Conservation (phyloP, 2,113 vertebrate species). For the Atlantisia rogersi region DNA sequence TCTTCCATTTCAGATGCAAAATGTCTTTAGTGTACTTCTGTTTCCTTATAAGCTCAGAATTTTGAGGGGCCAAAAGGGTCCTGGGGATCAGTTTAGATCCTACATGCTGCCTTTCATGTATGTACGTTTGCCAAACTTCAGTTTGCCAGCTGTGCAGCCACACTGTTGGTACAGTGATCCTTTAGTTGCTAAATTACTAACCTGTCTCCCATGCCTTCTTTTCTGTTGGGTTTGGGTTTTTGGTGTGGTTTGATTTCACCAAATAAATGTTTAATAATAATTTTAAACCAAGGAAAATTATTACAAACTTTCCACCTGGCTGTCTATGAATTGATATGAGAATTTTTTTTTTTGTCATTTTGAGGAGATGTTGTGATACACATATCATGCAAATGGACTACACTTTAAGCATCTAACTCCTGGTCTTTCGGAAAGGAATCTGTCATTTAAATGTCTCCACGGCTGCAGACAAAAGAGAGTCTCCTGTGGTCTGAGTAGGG, state of each 20-base stretch:
- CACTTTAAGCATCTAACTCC: neutral
- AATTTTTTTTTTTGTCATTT: neutral
- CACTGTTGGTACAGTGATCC: neutral
- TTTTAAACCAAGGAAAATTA: neutral
- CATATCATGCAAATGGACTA: neutral
- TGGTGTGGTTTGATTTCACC: fast-evolving
- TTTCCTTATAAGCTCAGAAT: neutral
- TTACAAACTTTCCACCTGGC: neutral
- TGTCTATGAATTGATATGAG: neutral
- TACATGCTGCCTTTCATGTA: neutral
- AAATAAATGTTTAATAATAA: neutral
- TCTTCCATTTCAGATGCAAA: neutral
- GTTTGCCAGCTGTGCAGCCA: neutral
- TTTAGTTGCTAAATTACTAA: neutral
- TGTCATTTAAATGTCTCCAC: constrained; percentile 44
- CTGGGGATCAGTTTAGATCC: neutral
- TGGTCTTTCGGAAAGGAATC: neutral
- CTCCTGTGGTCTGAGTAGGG: neutral
- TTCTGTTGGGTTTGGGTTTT: neutral
- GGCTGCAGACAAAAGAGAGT: constrained; percentile 18
- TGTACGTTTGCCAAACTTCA: neutral
- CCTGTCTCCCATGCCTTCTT: neutral
- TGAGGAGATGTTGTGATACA: neutral
- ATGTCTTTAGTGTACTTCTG: neutral
- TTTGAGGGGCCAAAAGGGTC: neutral